Evolutionary conservation across 2,797 vertebrate species (phyloP).

Genomic region (Parambassis ranga): DNA sequence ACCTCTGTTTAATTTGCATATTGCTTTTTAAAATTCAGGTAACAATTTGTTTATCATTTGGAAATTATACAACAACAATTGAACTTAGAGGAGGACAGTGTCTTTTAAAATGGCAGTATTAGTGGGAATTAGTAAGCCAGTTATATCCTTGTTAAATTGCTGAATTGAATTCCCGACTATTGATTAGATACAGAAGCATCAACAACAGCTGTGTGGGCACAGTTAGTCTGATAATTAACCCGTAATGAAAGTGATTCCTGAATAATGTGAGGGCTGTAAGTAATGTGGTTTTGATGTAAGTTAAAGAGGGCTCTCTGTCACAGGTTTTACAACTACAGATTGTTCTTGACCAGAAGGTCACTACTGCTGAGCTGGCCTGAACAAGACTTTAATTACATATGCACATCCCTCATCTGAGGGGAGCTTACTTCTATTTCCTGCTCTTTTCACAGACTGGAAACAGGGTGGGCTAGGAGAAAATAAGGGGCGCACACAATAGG

Average conservation of each 20-base stretch:
- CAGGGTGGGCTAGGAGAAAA: slow-evolving; percentile 47
- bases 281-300: neutral
- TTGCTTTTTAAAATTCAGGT: no score
- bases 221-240: no score
- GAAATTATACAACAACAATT: neutral
- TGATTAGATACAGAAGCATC: no score
- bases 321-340: slow-evolving; percentile 15
- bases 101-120: no score
- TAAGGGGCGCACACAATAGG: slow-evolving; percentile 45
- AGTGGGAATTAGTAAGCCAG: no score
- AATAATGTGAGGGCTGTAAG: neutral
- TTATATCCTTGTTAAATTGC: no score
- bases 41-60: no score
- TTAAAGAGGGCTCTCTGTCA: neutral
- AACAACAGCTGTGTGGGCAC: no score
- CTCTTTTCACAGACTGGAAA: slow-evolving; percentile 43
- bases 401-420: slow-evolving; percentile 34
- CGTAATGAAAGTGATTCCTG: no score
- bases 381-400: slow-evolving; percentile 65
- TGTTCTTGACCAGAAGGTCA: slow-evolving; percentile 36
- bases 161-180: neutral
- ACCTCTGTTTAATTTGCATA: no score
- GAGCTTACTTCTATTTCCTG: slow-evolving; percentile 42
- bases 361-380: slow-evolving; percentile 28
- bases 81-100: no score